Evolutionary conservation across 2,113 vertebrate species (phyloP).

Genomic region (Leucosticte australis): DNA sequence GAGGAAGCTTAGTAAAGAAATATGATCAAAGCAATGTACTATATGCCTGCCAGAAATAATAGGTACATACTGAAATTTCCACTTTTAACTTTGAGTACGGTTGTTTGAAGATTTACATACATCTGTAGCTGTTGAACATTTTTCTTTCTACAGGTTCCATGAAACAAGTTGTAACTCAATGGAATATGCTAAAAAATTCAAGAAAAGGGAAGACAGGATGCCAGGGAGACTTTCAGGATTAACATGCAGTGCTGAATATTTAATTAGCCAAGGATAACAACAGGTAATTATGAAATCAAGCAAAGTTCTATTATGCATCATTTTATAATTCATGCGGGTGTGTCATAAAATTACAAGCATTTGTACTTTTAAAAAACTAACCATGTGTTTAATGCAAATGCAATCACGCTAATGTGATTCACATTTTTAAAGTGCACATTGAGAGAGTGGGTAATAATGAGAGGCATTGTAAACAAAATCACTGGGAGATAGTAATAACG

Average conservation of each 20-base stretch:
- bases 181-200: not conserved
- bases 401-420: conserved; percentile 18
- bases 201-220: not conserved
- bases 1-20: conserved; percentile 3
- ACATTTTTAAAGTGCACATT: conserved; percentile 27
- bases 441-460: conserved; percentile 6
- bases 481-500: not conserved
- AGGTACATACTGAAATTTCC: not conserved
- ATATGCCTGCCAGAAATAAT: conserved; percentile 20
- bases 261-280: conserved; percentile 52
- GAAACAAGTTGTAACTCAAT: not conserved
- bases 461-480: conserved; percentile 54
- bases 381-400: conserved; percentile 53
- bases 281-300: conserved; percentile 57
- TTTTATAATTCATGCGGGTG: conserved; percentile 44
- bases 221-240: not conserved
- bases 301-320: conserved; percentile 31
- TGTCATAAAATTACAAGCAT: conserved; percentile 43
- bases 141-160: not conserved
- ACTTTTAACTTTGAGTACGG: not conserved
- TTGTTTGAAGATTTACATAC: not conserved
- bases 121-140: not conserved
- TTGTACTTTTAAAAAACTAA: conserved; percentile 43
- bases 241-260: conserved; percentile 25
- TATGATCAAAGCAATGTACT: conserved; percentile 16